A percentile compares a stretch with the other conserved stretches of the same genome.
phyloP scores from a whole-genome alignment of 64 coral and sea anemone species.

The Pocillopora damicornis region DNA sequence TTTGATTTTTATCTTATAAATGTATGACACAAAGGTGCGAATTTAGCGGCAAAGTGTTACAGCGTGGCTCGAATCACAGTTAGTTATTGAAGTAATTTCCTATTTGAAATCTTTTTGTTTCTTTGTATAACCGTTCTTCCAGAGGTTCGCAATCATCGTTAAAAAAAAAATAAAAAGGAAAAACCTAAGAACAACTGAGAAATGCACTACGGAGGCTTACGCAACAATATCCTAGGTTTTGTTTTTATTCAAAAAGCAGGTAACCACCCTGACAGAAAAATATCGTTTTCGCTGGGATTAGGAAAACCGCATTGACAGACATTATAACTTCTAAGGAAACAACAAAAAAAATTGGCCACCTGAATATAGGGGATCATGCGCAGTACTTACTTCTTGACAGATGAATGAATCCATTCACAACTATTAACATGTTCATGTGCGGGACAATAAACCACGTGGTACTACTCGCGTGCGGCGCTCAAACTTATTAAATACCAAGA shows the following conservation, averaged over 20 bases:
- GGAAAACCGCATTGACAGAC: not conserved
- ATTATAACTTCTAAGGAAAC: not conserved
- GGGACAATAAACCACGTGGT: conserved; percentile 37
- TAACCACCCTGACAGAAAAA: not conserved
- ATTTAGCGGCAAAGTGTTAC: not conserved
- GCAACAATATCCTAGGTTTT: not conserved
- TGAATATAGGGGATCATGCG: not conserved
- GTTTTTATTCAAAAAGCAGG: not conserved
- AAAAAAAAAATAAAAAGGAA: too few relatives aligned
- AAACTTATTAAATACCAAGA: not conserved
- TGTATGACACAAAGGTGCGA: not conserved
- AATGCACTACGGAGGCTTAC: not conserved
- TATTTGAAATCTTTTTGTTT: not conserved
- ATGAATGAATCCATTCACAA: conserved; percentile 4
- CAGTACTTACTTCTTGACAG: not conserved
- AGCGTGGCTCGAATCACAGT: not conserved
- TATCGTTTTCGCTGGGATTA: too few relatives aligned
- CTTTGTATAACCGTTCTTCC: not conserved
- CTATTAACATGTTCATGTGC: not conserved
- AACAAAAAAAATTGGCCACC: conserved; percentile 7
- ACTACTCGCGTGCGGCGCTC: not conserved
- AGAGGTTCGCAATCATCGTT: not conserved
- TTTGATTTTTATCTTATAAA: not conserved
- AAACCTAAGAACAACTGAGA: not conserved
- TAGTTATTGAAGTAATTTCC: not conserved